Evolutionary conservation across 2,797 vertebrate species (phyloP).

Genomic region (Miopithecus talapoin): DNA sequence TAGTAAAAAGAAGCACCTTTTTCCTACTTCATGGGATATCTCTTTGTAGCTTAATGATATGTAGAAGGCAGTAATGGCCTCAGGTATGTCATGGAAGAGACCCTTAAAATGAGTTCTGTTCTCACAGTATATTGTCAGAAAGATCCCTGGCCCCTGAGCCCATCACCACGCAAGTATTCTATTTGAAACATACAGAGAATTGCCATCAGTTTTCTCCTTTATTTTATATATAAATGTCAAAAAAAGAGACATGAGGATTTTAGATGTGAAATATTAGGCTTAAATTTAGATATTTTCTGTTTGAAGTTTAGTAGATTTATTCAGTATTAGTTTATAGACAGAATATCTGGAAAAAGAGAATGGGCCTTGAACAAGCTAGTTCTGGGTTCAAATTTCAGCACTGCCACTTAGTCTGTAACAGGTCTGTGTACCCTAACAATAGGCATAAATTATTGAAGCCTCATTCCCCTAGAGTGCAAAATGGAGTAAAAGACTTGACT

Average conservation of each 20-base stretch:
- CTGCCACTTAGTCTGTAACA: neutral
- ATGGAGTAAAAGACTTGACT: neutral
- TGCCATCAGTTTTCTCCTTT: neutral
- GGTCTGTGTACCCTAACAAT: neutral
- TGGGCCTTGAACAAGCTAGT: neutral
- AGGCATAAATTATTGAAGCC: neutral
- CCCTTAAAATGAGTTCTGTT: neutral
- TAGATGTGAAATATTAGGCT: neutral
- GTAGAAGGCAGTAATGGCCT: neutral
- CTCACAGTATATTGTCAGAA: neutral
- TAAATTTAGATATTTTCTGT: neutral
- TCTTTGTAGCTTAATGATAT: neutral
- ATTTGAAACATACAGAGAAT: neutral
- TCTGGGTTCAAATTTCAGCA: neutral
- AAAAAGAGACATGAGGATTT: neutral
- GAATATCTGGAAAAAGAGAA: neutral
- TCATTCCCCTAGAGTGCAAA: neutral
- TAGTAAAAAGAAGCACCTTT: neutral
- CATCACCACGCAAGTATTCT: neutral
- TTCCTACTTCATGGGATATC: neutral
- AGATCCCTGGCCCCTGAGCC: neutral
- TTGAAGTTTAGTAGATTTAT: neutral
- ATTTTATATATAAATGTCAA: neutral
- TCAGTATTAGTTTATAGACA: neutral
- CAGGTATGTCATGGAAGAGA: neutral